Percentiles rank a stretch among this genome's conserved stretches.
These are phyloP conservation scores for Luehdorfia chinensis DNA, from an alignment of 1,140 invertebrate genomes.

Conservation along the genomic window DNA sequence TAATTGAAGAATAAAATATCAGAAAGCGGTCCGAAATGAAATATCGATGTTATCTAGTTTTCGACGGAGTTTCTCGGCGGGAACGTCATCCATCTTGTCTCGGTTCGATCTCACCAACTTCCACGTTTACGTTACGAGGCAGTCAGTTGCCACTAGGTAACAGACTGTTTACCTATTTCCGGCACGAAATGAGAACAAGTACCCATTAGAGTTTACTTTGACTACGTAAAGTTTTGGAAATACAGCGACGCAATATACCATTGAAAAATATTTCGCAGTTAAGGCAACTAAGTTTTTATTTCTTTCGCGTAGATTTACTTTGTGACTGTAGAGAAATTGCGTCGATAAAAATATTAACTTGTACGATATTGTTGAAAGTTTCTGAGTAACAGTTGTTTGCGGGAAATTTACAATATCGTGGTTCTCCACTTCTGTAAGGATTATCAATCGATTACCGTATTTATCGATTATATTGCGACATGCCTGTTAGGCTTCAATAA, in stretches of 20 bases:
- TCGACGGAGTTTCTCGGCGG: not conserved
- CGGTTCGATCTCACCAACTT: slow-evolving; percentile 12
- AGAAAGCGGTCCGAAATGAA: slow-evolving; percentile 9
- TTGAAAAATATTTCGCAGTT: slow-evolving; percentile 11
- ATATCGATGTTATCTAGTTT: slow-evolving; percentile 1
- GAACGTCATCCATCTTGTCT: slow-evolving; percentile 15
- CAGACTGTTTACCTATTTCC: slow-evolving; percentile 15
- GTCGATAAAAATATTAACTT: slow-evolving; percentile 14
- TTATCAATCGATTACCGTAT: slow-evolving; percentile 2
- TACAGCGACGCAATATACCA: slow-evolving; percentile 9
- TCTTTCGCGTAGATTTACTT: slow-evolving; percentile 10
- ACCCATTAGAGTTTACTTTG: slow-evolving; percentile 12
- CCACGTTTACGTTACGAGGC: slow-evolving; percentile 12
- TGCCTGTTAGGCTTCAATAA: too few relatives aligned
- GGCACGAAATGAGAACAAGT: slow-evolving; percentile 2
- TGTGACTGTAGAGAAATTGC: not conserved
- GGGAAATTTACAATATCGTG: slow-evolving; percentile 5
- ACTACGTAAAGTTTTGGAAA: slow-evolving; percentile 17
- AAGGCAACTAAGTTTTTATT: slow-evolving; percentile 7
- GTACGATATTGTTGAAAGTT: slow-evolving; percentile 10
- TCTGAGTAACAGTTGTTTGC: slow-evolving; percentile 12
- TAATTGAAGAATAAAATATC: too few relatives aligned
- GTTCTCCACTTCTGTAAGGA: not conserved
- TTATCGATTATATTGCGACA: too few relatives aligned
- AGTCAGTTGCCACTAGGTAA: slow-evolving; percentile 4